Conservation (phyloP, 64 coral and sea anemone species). For the Montipora sp. region DNA sequence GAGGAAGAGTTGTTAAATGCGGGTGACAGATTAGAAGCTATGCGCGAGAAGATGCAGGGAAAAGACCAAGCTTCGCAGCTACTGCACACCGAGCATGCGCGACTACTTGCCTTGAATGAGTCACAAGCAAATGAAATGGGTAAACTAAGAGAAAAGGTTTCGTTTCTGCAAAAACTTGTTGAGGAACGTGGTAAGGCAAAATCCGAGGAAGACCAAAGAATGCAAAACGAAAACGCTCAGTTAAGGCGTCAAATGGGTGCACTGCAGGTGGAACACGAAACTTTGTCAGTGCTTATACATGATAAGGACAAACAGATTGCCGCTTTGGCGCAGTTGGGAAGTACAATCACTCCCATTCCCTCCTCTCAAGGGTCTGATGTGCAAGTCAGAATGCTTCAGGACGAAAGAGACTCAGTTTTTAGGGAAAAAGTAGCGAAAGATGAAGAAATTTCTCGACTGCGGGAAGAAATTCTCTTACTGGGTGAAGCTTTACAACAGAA, state of each 20-base stretch:
- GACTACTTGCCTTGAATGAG: slow-evolving; percentile 89
- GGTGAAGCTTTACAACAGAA: slow-evolving; percentile 3
- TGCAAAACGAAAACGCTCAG: slow-evolving; percentile 70
- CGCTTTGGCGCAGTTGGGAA: slow-evolving; percentile 48
- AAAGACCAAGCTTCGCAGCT: slow-evolving; percentile 90
- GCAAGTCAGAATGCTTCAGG: not conserved
- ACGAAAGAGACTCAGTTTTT: slow-evolving; percentile 20
- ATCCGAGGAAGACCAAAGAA: slow-evolving; percentile 51
- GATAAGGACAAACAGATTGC: slow-evolving; percentile 92
- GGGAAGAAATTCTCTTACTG: not conserved
- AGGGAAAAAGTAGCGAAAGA: slow-evolving; percentile 33
- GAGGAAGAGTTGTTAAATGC: slow-evolving; percentile 78
- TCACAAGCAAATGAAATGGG: slow-evolving; percentile 95
- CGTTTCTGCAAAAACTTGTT: slow-evolving; percentile 71
- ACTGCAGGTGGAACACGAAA: slow-evolving; percentile 84
- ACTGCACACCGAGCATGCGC: slow-evolving; percentile 74
- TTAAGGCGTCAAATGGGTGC: slow-evolving; percentile 63
- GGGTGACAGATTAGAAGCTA: slow-evolving; percentile 82
- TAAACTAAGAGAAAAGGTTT: slow-evolving; percentile 85
- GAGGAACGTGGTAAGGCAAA: slow-evolving; percentile 71
- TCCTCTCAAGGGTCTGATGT: slow-evolving; percentile 9
- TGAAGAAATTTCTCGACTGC: slow-evolving; percentile 15
- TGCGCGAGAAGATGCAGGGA: slow-evolving; percentile 84
- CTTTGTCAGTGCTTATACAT: slow-evolving; percentile 69
- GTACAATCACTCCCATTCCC: not conserved